Conservation (phyloP, 2,797 vertebrate genomes). For the Chiroxiphia lanceolata region DNA sequence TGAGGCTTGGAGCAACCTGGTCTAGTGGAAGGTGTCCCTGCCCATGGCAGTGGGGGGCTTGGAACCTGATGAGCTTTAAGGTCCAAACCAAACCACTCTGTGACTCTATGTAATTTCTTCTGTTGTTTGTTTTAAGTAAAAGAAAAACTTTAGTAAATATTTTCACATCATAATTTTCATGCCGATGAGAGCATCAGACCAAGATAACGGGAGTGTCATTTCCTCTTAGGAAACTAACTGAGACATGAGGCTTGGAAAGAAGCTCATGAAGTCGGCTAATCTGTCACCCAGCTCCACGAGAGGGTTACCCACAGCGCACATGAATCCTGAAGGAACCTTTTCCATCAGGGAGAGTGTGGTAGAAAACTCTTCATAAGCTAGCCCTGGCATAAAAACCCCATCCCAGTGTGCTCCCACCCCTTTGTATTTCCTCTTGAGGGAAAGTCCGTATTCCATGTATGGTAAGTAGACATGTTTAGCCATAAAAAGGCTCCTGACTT, state of each 20-base stretch:
- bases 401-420: not conserved
- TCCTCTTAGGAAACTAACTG: not conserved
- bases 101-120: not conserved
- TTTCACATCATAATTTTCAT: not conserved
- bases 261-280: not conserved
- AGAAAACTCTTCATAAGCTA: not conserved
- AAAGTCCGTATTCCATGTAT: not conserved
- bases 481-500: not conserved
- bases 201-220: not conserved
- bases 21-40: rapidly evolving
- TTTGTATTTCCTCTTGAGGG: rapidly evolving
- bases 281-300: not conserved
- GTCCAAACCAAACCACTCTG: not conserved
- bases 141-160: not conserved
- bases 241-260: not conserved
- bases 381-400: not conserved
- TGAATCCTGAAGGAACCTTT: not conserved
- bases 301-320: rapidly evolving
- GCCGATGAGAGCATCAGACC: not conserved
- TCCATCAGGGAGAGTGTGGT: not conserved
- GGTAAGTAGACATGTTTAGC: not conserved
- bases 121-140: not conserved
- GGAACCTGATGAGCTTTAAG: rapidly evolving
- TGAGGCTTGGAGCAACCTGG: rapidly evolving
- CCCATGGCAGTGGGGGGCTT: rapidly evolving